Percentiles rank a stretch among this genome's conserved stretches.
Evolutionary conservation across 1,140 invertebrate species (phyloP).

Genomic region (Ceratitis capitata): DNA sequence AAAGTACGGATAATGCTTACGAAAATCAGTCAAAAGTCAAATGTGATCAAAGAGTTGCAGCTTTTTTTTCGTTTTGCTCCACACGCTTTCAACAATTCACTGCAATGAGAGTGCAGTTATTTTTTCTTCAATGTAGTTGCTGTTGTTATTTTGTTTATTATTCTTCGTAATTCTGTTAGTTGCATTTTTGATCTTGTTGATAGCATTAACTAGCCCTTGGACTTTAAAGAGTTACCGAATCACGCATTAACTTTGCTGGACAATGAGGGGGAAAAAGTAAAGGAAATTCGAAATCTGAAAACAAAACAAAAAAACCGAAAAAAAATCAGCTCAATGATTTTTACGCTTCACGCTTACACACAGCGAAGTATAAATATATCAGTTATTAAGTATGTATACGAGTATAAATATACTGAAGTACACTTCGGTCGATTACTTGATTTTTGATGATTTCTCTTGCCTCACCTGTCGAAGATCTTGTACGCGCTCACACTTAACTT

Average conservation of each 20-base stretch:
- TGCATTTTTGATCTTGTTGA: slow-evolving; percentile 18
- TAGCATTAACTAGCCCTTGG: slow-evolving; percentile 21
- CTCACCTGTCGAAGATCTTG: background rate
- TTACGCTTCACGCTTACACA: background rate
- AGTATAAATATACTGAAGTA: background rate
- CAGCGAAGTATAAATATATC: background rate
- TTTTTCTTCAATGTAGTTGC: too few relatives aligned
- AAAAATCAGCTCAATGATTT: background rate
- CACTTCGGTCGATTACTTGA: background rate
- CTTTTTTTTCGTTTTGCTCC: background rate
- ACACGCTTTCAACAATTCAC: background rate
- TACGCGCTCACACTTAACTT: background rate
- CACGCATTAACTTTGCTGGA: slow-evolving; percentile 12
- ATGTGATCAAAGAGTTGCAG: background rate
- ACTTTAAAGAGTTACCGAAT: slow-evolving; percentile 7
- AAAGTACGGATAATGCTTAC: background rate
- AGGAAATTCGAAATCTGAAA: too few relatives aligned
- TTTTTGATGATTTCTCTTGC: background rate
- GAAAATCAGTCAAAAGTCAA: background rate
- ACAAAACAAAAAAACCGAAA: background rate
- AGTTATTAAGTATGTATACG: background rate
- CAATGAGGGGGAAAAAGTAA: background rate
- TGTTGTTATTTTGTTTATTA: background rate
- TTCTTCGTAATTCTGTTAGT: background rate
- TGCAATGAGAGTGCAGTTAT: slow-evolving; percentile 13